Percentiles rank a stretch among this genome's conserved stretches.
Evolutionary conservation across 2,888 invertebrate genomes (phyloP).

Genomic region (Polietes domitor): DNA sequence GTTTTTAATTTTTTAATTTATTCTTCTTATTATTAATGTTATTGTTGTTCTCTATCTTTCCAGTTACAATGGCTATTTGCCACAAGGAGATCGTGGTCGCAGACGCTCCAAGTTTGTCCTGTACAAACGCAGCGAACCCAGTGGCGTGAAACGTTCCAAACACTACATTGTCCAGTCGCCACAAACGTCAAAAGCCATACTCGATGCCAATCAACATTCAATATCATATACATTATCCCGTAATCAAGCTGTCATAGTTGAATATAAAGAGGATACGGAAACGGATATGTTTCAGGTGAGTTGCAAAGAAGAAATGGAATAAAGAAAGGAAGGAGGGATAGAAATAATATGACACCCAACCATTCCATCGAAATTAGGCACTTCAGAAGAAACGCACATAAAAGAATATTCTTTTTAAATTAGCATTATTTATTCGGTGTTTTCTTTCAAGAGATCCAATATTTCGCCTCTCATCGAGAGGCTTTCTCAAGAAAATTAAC

Average conservation of each 20-base stretch:
- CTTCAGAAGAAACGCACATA: too few species aligned
- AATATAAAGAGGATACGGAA: slow-evolving; percentile 96
- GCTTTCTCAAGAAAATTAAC: too few species aligned
- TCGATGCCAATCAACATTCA: slow-evolving; percentile 96
- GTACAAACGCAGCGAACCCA: slow-evolving; percentile 90
- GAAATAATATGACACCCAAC: too few species aligned
- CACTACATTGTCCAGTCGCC: slow-evolving; percentile 98
- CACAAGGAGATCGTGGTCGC: slow-evolving; percentile 95
- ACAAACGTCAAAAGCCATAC: slow-evolving; percentile 96
- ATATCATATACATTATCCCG: slow-evolving; percentile 98
- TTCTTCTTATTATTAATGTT: slow-evolving; percentile 10
- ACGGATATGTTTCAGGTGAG: slow-evolving; percentile 99
- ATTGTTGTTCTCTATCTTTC: slow-evolving; percentile 71
- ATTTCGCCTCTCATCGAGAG: too few species aligned
- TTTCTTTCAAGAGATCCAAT: too few species aligned
- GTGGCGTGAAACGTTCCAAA: slow-evolving; percentile 96
- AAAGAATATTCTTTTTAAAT: too few species aligned
- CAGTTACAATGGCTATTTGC: slow-evolving; percentile 96
- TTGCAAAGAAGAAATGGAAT: too few species aligned
- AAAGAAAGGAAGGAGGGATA: too few species aligned
- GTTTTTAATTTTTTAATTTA: background rate
- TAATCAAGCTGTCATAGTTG: slow-evolving; percentile 98
- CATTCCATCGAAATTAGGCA: too few species aligned
- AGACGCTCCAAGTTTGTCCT: slow-evolving; percentile 97
- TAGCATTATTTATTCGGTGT: too few species aligned